Conservation (phyloP, 92 coral and sea anemone species). For the Meandrina meandrites region DNA sequence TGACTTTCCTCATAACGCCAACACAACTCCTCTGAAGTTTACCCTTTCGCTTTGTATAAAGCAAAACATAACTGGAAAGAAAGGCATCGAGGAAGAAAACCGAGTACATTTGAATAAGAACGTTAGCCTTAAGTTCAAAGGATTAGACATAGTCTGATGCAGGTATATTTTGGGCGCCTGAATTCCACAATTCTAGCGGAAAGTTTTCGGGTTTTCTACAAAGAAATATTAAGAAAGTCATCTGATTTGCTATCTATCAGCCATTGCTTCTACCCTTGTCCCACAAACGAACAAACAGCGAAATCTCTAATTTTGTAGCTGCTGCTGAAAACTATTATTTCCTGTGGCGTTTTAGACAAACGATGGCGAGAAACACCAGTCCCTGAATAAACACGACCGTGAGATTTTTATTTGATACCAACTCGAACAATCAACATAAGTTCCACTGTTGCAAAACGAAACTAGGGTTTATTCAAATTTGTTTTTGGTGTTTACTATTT, state of each 20-base stretch:
- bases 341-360: slow-evolving; percentile 16
- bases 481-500: background rate
- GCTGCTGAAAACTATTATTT: background rate
- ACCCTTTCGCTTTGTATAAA: background rate
- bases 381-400: background rate
- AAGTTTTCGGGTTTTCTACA: background rate
- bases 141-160: background rate
- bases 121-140: background rate
- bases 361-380: background rate
- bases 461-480: background rate
- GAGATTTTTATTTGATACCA: background rate
- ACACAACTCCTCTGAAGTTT: background rate
- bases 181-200: background rate
- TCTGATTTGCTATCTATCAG: background rate
- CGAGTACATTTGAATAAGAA: background rate
- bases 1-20: background rate
- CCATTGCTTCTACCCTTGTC: background rate
- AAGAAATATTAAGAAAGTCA: background rate
- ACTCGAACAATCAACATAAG: background rate
- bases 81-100: background rate
- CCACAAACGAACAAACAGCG: background rate
- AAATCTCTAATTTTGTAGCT: background rate
- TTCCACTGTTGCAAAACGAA: background rate
- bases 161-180: background rate
- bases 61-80: background rate